Evolutionary conservation across 2,888 invertebrate species (phyloP), one percentile per base, ranked within the genome.

Genomic region (Spilarctia lutea): DNA sequence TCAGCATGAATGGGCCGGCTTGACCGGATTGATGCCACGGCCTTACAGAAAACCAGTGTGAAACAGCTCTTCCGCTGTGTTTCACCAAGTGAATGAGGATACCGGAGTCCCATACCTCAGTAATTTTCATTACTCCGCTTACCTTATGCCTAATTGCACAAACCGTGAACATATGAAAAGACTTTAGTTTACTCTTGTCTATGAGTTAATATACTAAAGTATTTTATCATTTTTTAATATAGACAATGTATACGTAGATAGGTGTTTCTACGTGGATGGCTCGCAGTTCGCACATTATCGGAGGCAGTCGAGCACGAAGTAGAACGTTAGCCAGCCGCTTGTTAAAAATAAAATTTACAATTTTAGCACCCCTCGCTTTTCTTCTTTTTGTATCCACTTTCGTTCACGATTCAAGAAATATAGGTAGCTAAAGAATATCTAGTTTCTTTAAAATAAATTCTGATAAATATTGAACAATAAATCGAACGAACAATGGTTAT

Each of bases 291-390:
- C 90, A 90, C 88, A 90, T 92, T 93, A 94, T 92, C 88, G 89
- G 81, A 89, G 84, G 89, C 93, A 90, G 83, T 90, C 87, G 88
- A 91, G 92, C 94, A 91, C 90, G 90, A 91, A 91, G 86, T 79
- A 82, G 66, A 69, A 88, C 89, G 91, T 89, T 90, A 90, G 88
- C 87, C 86, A 82, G 87, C 83, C 86, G 90, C 91, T 92, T 90
- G 93, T 92, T 93, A 91, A 94, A 94, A 93, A 93, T 93, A 92
- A 92, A 91, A 91, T 91, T 91, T 91, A 91, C 91, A 91, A 91
- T 91, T 92, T 92, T 92, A 90, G 87, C 91, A 88, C 87, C 89
- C 87, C 81, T 78, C 80, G 65, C 65, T 78, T 85, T 83, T 85
- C 85, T 84, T 85, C 83, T 81, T 85, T 85, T 84, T 85, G 82